Conservation (phyloP, 1,140 invertebrate genomes). For the Drosophila yakuba region DNA sequence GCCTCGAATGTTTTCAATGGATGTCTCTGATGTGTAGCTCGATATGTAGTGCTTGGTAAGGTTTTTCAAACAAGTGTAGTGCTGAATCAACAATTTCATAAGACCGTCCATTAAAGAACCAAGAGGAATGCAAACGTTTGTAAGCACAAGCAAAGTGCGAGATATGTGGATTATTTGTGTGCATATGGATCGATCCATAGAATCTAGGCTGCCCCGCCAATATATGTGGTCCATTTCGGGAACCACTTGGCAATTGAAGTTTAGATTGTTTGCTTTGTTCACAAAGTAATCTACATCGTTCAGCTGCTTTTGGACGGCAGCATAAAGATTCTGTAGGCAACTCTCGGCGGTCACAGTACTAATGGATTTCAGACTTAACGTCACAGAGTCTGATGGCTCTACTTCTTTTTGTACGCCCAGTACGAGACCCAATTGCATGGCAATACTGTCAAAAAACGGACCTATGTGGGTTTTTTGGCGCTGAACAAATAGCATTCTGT, state of each 20-base stretch:
- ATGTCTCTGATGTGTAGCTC: slow-evolving; percentile 28
- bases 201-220: slow-evolving; percentile 63
- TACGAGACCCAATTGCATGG: slow-evolving; percentile 59
- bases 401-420: slow-evolving; percentile 58
- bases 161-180: slow-evolving; percentile 75
- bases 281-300: slow-evolving; percentile 79
- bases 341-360: slow-evolving; percentile 53
- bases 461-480: slow-evolving; percentile 77
- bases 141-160: slow-evolving; percentile 60
- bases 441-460: slow-evolving; percentile 70
- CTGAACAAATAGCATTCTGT: slow-evolving; percentile 73
- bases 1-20: slow-evolving; percentile 38
- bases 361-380: slow-evolving; percentile 56
- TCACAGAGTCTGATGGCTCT: slow-evolving; percentile 17
- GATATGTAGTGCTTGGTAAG: slow-evolving; percentile 70
- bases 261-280: slow-evolving; percentile 72
- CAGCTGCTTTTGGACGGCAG: slow-evolving; percentile 70
- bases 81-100: slow-evolving; percentile 72
- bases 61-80: slow-evolving; percentile 75
- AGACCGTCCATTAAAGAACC: slow-evolving; percentile 70
- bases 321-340: slow-evolving; percentile 70
- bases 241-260: slow-evolving; percentile 72
- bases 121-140: slow-evolving; percentile 72
- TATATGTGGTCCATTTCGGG: slow-evolving; percentile 69
- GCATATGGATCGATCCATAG: slow-evolving; percentile 73